Percentiles rank a stretch among this genome's conserved stretches.
Conservation (phyloP, 2,113 vertebrate genomes). For the Daphoenositta chrysoptera region DNA sequence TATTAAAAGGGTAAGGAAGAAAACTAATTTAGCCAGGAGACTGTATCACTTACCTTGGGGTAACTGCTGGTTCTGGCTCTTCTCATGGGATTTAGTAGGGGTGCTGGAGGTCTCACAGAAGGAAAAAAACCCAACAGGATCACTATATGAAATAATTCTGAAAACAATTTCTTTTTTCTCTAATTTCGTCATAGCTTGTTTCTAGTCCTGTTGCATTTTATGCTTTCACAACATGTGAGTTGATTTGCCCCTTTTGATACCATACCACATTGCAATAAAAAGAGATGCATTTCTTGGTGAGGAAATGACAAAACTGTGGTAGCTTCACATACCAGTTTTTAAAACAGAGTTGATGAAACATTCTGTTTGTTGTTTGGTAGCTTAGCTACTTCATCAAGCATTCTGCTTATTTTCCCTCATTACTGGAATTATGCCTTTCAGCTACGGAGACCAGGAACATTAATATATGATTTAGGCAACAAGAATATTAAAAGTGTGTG, state of each 20-base stretch:
- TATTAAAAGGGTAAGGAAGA: not conserved
- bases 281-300: not conserved
- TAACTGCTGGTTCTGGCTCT: not conserved
- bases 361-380: conserved; percentile 56
- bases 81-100: not conserved
- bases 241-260: conserved; percentile 5
- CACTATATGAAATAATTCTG: not conserved
- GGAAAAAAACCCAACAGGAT: not conserved
- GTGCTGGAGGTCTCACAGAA: not conserved
- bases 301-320: not conserved
- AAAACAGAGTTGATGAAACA: conserved; percentile 46
- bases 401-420: conserved; percentile 63
- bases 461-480: conserved; percentile 55
- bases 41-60: not conserved
- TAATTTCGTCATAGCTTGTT: not conserved
- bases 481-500: conserved; percentile 51
- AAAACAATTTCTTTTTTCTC: not conserved
- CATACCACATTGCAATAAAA: not conserved
- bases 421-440: conserved; percentile 67
- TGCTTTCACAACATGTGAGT: not conserved
- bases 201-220: not conserved
- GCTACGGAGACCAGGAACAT: conserved; percentile 29
- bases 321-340: not conserved
- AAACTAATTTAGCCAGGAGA: not conserved
- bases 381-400: conserved; percentile 61